These are phyloP conservation scores for Ecdyonurus torrentis DNA, from an alignment of 2,888 invertebrate species.

Conservation along the genomic window DNA sequence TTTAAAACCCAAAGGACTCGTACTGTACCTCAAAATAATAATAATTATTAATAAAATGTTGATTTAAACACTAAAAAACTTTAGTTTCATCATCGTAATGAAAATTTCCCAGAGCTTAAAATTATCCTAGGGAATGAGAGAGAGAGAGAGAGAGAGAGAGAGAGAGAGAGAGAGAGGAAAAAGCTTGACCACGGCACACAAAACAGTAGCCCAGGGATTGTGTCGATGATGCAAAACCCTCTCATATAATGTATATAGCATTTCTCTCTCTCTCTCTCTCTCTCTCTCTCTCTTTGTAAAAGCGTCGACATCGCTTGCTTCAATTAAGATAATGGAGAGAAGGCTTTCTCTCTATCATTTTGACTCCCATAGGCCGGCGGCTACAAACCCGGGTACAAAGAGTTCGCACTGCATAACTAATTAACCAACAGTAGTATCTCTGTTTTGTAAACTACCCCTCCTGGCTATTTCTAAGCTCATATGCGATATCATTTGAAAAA, in stretches of 20 bases:
- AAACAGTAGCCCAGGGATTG: background rate
- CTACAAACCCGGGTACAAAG: background rate
- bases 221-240: background rate
- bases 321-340: conserved; percentile 1
- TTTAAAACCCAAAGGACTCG: too few relatives aligned
- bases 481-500: background rate
- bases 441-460: background rate
- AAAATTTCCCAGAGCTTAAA: too few relatives aligned
- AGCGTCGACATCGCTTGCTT: background rate
- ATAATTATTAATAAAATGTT: too few relatives aligned
- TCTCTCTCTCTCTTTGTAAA: background rate
- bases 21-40: too few relatives aligned
- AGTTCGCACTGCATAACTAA: background rate
- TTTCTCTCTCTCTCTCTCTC: too few relatives aligned
- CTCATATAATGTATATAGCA: too few relatives aligned
- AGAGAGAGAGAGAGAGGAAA: too few relatives aligned
- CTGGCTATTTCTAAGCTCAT: background rate
- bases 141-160: too few relatives aligned
- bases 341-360: background rate
- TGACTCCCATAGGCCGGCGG: background rate
- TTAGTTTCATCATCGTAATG: too few relatives aligned
- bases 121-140: too few relatives aligned
- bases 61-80: too few relatives aligned
- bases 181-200: too few relatives aligned
- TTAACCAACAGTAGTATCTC: background rate